Conservation (phyloP, 2,113 vertebrate genomes). For the Peromyscus californicus region DNA sequence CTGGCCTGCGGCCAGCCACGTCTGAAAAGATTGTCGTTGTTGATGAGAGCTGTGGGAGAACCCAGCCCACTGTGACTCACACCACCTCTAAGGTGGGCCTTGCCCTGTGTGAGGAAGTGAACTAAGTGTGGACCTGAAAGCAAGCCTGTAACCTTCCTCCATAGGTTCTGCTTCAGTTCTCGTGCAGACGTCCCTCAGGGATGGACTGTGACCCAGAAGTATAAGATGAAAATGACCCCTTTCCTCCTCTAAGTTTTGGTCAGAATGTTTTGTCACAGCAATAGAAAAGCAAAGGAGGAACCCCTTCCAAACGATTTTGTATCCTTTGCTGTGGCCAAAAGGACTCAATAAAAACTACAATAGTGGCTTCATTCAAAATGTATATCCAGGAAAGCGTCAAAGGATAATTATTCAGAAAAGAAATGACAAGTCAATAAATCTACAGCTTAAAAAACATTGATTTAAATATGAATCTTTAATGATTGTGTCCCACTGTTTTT, state of each 20-base stretch:
- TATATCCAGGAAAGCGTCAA: slow-evolving; percentile 23
- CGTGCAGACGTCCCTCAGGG: background rate
- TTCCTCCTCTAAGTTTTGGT: background rate
- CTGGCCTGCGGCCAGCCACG: background rate
- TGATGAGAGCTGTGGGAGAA: background rate
- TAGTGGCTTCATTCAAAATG: background rate
- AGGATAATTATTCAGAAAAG: background rate
- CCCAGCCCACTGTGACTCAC: background rate
- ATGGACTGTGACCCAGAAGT: background rate
- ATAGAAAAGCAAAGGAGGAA: too few species aligned
- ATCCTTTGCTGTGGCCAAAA: background rate
- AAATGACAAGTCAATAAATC: slow-evolving; percentile 40
- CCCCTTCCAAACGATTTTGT: background rate
- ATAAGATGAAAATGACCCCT: background rate
- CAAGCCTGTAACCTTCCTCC: background rate
- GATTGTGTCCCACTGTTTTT: slow-evolving; percentile 35
- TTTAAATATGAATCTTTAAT: slow-evolving; percentile 67
- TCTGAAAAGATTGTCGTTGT: background rate
- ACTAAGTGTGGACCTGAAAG: too few species aligned
- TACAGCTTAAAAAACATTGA: slow-evolving; percentile 17
- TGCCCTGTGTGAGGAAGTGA: background rate
- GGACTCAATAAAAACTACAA: background rate
- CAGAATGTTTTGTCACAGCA: background rate
- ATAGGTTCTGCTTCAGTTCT: background rate
- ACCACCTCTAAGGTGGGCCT: background rate